Conservation (phyloP, 2,888 invertebrate species). For the Elegia similella region DNA sequence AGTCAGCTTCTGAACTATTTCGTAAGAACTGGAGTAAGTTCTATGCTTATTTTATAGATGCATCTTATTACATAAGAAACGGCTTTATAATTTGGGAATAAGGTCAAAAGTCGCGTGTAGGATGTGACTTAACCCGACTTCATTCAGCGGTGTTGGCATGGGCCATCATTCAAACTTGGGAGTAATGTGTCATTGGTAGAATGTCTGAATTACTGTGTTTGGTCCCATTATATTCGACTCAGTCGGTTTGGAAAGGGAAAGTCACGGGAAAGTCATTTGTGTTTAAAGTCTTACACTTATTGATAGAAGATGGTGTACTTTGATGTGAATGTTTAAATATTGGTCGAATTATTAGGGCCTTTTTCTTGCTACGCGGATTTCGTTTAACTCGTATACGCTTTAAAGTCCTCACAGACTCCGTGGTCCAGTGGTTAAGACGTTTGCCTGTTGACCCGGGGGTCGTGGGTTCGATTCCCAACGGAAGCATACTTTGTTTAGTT, state of each 20-base stretch:
- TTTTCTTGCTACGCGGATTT: too few relatives aligned
- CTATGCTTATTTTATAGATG: background rate
- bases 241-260: background rate
- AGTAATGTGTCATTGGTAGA: constrained; percentile 1
- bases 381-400: too few relatives aligned
- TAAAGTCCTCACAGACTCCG: too few relatives aligned
- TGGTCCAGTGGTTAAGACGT: too few relatives aligned
- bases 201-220: background rate
- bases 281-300: too few relatives aligned
- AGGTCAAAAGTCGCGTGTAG: background rate
- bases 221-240: background rate
- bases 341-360: too few relatives aligned
- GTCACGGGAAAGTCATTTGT: background rate
- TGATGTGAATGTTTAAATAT: too few relatives aligned
- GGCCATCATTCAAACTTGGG: constrained; percentile 4
- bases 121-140: background rate
- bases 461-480: too few relatives aligned
- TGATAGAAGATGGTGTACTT: too few relatives aligned
- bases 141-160: background rate
- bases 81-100: background rate
- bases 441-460: too few relatives aligned
- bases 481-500: too few relatives aligned
- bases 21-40: background rate
- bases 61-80: background rate
- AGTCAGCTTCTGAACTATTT: background rate